These are phyloP conservation scores for Nipponacmea schrenckii DNA, from an alignment of 2,888 invertebrate genomes.

Conservation along the genomic window DNA sequence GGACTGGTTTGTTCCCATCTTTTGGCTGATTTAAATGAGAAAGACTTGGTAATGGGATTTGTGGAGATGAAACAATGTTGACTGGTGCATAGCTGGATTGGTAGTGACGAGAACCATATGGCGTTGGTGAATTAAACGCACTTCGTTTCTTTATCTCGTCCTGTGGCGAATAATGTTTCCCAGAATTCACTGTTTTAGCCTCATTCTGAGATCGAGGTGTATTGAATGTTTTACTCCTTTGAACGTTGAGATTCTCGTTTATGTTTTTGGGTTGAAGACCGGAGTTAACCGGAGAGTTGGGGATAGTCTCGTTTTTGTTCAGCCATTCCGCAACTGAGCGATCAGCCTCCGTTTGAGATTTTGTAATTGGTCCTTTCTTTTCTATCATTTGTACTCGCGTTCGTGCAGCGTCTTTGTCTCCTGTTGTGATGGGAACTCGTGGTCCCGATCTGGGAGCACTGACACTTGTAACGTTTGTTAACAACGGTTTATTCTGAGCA, in stretches of 20 bases:
- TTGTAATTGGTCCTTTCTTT: neutral
- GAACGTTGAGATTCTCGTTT: conserved; percentile 1
- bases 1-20: neutral
- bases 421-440: neutral
- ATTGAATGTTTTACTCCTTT: neutral
- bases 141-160: conserved; percentile 1
- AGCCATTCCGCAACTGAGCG: neutral
- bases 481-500: neutral
- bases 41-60: neutral
- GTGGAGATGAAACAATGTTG: neutral
- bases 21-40: neutral
- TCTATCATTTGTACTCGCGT: neutral
- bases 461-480: neutral
- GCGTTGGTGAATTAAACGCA: neutral
- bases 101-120: neutral
- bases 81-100: neutral
- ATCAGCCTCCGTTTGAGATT: neutral
- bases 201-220: neutral
- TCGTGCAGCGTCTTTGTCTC: neutral
- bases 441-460: neutral
- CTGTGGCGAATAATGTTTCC: neutral
- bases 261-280: neutral
- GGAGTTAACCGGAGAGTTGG: neutral
- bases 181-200: neutral
- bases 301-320: neutral